Percentiles rank a stretch among this genome's conserved stretches.
These are phyloP conservation scores for Meandrusa payeni DNA, from an alignment of 2,888 invertebrate genomes.

Conservation along the genomic window DNA sequence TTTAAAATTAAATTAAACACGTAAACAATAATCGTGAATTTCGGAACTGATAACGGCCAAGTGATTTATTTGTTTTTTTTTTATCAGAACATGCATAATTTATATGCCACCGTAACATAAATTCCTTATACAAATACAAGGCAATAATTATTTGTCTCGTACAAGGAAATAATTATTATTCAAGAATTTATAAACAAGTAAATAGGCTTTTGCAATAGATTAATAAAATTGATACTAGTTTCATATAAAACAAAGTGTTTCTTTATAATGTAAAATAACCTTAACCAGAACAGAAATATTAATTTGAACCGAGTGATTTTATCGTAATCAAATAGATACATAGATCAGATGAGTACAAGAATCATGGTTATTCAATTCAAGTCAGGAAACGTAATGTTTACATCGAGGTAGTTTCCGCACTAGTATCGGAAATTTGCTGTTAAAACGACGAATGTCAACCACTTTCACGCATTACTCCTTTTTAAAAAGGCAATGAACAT, in stretches of 20 bases:
- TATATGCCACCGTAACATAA: too few relatives aligned
- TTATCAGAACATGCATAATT: too few relatives aligned
- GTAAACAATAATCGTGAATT: too few relatives aligned
- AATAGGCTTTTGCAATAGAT: background rate
- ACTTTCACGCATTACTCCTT: slow-evolving; percentile 5
- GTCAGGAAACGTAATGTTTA: slow-evolving; percentile 13
- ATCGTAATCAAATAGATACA: slow-evolving; percentile 3
- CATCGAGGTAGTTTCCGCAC: slow-evolving; percentile 11
- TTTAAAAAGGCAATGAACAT: too few relatives aligned
- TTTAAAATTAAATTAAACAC: too few relatives aligned
- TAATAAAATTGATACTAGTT: background rate
- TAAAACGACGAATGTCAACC: slow-evolving; percentile 11
- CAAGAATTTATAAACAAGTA: background rate
- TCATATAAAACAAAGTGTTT: too few relatives aligned
- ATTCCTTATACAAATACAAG: too few relatives aligned
- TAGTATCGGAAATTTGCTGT: slow-evolving; percentile 3
- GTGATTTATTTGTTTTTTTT: too few relatives aligned
- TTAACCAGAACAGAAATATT: background rate
- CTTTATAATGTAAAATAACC: too few relatives aligned
- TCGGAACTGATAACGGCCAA: too few relatives aligned
- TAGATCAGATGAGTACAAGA: slow-evolving; percentile 7
- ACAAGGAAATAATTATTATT: slow-evolving; percentile 2
- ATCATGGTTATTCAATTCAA: slow-evolving; percentile 16
- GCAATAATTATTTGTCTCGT: too few relatives aligned
- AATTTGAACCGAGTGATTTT: background rate